These are phyloP conservation scores for Rhynchomys soricoides DNA, from an alignment of 2,113 vertebrate species.

Conservation along the genomic window DNA sequence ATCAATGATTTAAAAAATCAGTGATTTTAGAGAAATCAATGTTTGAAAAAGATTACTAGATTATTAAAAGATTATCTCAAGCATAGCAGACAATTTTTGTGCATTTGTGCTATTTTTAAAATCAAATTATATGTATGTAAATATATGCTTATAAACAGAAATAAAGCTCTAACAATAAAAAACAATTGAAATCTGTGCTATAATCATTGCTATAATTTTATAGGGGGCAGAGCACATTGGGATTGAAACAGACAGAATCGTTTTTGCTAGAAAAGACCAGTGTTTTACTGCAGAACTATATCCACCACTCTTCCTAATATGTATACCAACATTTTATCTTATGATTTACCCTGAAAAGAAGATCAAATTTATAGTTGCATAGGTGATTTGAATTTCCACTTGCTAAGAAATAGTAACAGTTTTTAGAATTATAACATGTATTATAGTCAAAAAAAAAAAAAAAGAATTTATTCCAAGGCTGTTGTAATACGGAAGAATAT, in stretches of 20 bases:
- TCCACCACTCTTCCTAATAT: background rate
- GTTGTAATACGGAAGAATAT: background rate
- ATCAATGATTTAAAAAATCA: constrained; percentile 11
- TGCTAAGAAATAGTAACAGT: background rate
- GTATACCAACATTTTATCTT: background rate
- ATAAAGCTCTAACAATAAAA: background rate
- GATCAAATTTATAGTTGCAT: background rate
- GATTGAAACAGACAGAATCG: no score
- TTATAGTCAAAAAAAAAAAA: background rate
- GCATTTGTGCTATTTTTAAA: constrained; percentile 1
- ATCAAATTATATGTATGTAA: background rate
- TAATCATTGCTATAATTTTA: background rate
- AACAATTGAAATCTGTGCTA: constrained; percentile 26
- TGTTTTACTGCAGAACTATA: background rate
- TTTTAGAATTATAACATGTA: background rate
- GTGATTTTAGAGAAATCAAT: no score
- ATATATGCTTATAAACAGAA: background rate
- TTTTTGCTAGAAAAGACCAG: background rate
- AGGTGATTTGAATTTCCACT: background rate
- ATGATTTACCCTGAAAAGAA: background rate
- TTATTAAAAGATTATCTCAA: constrained; percentile 16
- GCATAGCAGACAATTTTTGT: background rate
- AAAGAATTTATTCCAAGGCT: background rate
- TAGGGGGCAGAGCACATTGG: background rate
- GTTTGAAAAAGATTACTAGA: background rate